Evolutionary conservation across 2,113 vertebrate species (phyloP).

Genomic region (Podocnemis expansa): DNA sequence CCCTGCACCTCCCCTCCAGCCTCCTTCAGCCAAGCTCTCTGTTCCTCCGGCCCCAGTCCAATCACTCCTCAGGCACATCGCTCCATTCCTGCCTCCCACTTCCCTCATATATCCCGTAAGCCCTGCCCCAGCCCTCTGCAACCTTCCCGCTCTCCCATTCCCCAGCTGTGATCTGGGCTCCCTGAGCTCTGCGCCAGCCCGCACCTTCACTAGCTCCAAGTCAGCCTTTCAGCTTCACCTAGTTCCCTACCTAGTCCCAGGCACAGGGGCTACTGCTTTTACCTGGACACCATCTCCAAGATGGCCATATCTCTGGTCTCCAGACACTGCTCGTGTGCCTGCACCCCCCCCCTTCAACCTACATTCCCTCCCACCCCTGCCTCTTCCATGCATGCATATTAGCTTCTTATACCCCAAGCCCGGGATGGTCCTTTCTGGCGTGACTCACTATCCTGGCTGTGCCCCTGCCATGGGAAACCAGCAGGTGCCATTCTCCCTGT

Average conservation of each 20-base stretch:
- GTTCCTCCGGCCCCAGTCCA: fast-evolving
- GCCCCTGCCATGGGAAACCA: not conserved
- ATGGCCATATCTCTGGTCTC: not conserved
- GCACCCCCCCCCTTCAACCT: not conserved
- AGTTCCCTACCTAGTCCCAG: not conserved
- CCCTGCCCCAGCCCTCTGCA: not conserved
- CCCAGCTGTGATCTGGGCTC: not conserved
- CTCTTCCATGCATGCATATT: not conserved
- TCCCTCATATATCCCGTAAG: not conserved
- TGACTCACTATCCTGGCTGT: not conserved
- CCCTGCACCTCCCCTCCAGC: not conserved
- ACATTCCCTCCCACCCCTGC: too few species aligned
- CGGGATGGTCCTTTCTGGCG: not conserved
- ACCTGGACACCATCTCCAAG: not conserved
- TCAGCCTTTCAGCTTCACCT: not conserved
- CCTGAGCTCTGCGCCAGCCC: not conserved
- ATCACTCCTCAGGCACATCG: not conserved
- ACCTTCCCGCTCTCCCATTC: not conserved
- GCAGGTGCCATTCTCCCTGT: not conserved
- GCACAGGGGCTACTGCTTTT: not conserved
- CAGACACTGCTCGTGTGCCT: not conserved
- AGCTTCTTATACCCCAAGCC: not conserved
- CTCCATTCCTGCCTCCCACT: not conserved
- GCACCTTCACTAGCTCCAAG: not conserved
- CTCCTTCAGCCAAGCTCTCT: fast-evolving